These are phyloP conservation scores for Trichomalopsis sarcophagae DNA, from an alignment of 1,140 invertebrate genomes.

Conservation along the genomic window DNA sequence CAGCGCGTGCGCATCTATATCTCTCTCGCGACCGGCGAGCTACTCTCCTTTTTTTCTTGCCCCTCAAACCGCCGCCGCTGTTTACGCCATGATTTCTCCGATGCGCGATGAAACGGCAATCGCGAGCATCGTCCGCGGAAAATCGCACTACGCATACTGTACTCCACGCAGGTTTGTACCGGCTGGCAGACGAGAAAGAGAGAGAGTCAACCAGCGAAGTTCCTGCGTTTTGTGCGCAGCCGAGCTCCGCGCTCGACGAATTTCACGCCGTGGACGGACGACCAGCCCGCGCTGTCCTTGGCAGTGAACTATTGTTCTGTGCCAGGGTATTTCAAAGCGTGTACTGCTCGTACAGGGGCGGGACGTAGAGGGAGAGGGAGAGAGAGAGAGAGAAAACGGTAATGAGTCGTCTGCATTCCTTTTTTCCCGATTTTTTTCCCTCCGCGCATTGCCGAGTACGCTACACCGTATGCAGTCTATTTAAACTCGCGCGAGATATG, in stretches of 20 bases:
- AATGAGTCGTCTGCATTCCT: neutral
- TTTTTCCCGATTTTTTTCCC: neutral
- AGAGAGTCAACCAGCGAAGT: slow-evolving; percentile 42
- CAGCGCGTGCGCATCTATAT: neutral
- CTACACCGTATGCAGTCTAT: neutral
- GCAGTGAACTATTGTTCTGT: neutral
- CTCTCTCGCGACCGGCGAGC: neutral
- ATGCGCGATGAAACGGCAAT: too few relatives aligned
- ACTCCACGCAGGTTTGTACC: neutral
- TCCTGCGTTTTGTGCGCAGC: slow-evolving; percentile 43
- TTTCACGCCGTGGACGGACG: slow-evolving; percentile 3
- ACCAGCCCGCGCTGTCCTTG: neutral
- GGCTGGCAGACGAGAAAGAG: neutral
- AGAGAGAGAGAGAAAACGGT: too few relatives aligned
- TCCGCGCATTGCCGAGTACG: neutral
- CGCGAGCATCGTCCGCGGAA: neutral
- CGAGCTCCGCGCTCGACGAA: neutral
- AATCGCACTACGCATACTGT: neutral
- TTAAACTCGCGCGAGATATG: neutral
- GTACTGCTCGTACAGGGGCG: too few relatives aligned
- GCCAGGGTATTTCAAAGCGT: neutral
- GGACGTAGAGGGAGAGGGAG: too few relatives aligned
- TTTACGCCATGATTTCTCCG: neutral
- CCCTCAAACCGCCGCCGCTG: neutral
- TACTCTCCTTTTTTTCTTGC: neutral